A percentile compares a stretch with the other conserved stretches of the same genome.
Evolutionary conservation across 2,113 vertebrate species (phyloP).

Genomic region (Sinocyclocheilus grahami): DNA sequence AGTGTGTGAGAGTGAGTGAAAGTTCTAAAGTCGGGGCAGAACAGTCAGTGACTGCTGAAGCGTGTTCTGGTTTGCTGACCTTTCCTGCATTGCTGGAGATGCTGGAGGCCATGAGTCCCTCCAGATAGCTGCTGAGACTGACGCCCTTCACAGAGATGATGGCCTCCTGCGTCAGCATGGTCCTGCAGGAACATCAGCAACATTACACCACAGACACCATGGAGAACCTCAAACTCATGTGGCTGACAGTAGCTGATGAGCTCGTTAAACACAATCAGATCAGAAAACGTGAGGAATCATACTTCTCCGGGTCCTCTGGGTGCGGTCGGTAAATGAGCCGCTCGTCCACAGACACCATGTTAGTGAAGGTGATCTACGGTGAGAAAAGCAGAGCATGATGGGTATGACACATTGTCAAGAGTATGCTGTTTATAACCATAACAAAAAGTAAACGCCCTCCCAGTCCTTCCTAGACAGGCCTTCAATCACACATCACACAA

Average conservation of each 20-base stretch:
- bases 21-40: too few species aligned
- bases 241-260: too few species aligned
- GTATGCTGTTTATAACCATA: neutral
- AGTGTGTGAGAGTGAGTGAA: too few species aligned
- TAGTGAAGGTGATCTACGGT: conserved; percentile 91
- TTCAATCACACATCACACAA: neutral
- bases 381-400: neutral
- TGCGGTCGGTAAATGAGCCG: conserved; percentile 91
- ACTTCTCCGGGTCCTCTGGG: conserved; percentile 89
- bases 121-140: conserved; percentile 94
- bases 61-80: conserved; percentile 70
- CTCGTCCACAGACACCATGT: conserved; percentile 95
- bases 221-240: neutral
- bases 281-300: conserved; percentile 50
- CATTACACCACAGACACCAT: neutral
- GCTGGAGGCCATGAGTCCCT: conserved; percentile 91
- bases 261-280: too few species aligned
- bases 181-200: conserved; percentile 72
- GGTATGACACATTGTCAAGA: neutral
- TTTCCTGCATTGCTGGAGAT: conserved; percentile 96
- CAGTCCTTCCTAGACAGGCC: conserved; percentile 26
- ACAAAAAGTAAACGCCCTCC: neutral
- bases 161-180: conserved; percentile 93
- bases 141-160: conserved; percentile 96
- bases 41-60: too few species aligned